Evolutionary conservation across 2,888 invertebrate genomes (phyloP).

Genomic region (Coleophora flavipennella): DNA sequence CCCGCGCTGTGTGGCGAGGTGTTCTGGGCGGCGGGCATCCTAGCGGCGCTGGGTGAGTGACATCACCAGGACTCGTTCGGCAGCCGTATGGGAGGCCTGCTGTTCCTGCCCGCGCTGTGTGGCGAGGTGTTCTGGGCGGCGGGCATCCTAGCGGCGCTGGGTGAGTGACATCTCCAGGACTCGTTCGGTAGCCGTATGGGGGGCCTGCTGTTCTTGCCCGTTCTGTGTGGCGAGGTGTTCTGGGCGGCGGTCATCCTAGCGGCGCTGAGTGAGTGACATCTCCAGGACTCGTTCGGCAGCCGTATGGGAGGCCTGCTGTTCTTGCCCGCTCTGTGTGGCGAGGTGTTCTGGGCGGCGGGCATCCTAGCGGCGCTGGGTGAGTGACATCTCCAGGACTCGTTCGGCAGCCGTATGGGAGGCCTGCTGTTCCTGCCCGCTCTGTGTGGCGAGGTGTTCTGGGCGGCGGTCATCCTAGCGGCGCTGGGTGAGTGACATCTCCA

Average conservation of each 20-base stretch:
- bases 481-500: constrained; percentile 79
- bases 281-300: constrained; percentile 94
- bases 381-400: constrained; percentile 16
- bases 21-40: constrained; percentile 98
- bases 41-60: constrained; percentile 89
- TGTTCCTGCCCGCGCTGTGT: constrained; percentile 96
- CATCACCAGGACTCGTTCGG: constrained; percentile 93
- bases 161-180: constrained; percentile 80
- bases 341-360: constrained; percentile 99
- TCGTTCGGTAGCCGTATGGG: constrained; percentile 98
- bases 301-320: constrained; percentile 98
- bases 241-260: constrained; percentile 99
- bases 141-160: constrained; percentile 95
- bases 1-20: constrained; percentile 98
- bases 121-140: constrained; percentile 99
- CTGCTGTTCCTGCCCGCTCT: constrained; percentile 96
- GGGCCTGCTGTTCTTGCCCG: constrained; percentile 94
- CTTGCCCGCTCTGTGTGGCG: constrained; percentile 96
- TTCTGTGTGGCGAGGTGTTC: constrained; percentile 97
- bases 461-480: constrained; percentile 97
- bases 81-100: constrained; percentile 95
- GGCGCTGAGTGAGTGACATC: constrained; percentile 81
- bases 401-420: background rate
- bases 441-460: constrained; percentile 99
- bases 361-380: constrained; percentile 94